Evolutionary conservation across 1,140 invertebrate species (phyloP), one percentile per base, ranked within the genome.

Genomic region (Drosophila cardini): DNA sequence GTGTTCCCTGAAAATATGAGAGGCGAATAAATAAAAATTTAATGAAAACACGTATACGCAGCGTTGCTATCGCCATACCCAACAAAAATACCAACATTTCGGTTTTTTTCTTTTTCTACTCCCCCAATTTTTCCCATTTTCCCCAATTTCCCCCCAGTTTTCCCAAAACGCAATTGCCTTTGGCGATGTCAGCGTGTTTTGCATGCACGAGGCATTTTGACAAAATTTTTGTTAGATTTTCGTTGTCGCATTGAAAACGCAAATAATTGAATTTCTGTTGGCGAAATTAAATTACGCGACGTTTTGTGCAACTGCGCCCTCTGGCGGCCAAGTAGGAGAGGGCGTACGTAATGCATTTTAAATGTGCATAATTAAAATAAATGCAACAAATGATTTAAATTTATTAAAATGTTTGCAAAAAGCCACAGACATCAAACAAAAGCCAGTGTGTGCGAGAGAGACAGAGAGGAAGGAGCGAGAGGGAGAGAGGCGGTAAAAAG

Each of bases 311-410:
- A 52, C 34, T 58, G 72, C 38, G 21, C 7, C 60, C 60, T 9
- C 50, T 53, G 52, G 40, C 48, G 42, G 38, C n/a, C 55, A 38
- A 42, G 13, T 13, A 15, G 36, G 40, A 15, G 8, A 4, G 13
- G 13, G 42, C 21, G 21, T 1, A 43, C 65, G 67, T 86, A 85
- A 89, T 83, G 83, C 84, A 89, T 83, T 89, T 86, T 86, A 86
- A 86, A 86, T 73, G 79, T 68, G 72, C 72, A 86, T 86, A 89
- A 86, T 86, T 86, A 83, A 86, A 86, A 86, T 86, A 86, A 86
- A 86, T 87, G 83, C 83, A 89, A 89, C 83, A 86, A 89, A 86
- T 86, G 83, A 86, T 86, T 86, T 86, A 86, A 89, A 86, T 86
- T 89, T 86, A 86, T 89, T 86, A 86, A 89, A 86, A 83, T 83